These are phyloP conservation scores for Amyelois transitella DNA, from an alignment of 1,140 invertebrate genomes.

Conservation along the genomic window DNA sequence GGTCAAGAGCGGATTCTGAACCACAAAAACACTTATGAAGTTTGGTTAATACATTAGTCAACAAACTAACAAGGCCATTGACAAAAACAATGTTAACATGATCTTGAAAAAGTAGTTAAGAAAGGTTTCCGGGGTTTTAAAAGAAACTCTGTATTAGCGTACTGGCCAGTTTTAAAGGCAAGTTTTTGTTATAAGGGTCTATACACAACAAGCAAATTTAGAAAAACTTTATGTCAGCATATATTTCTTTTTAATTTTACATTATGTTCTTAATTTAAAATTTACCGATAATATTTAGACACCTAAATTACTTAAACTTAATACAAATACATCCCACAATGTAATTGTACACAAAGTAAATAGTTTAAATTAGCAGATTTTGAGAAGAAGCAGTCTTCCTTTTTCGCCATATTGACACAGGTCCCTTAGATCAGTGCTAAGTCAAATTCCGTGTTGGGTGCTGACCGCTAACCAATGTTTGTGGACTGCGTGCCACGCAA, in stretches of 20 bases:
- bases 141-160: too few relatives aligned
- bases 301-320: too few relatives aligned
- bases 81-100: not conserved
- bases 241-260: too few relatives aligned
- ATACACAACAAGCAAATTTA: too few relatives aligned
- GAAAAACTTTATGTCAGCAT: too few relatives aligned
- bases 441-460: not conserved
- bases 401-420: not conserved
- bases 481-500: not conserved
- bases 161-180: too few relatives aligned
- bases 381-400: too few relatives aligned
- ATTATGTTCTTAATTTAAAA: not conserved
- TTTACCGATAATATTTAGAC: not conserved
- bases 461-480: not conserved
- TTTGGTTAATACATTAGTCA: constrained; percentile 6
- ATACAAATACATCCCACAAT: too few relatives aligned
- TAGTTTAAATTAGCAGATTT: too few relatives aligned
- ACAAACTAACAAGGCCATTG: not conserved
- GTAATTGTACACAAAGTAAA: too few relatives aligned
- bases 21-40: constrained; percentile 6
- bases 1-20: constrained; percentile 19
- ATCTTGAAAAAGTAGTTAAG: not conserved
- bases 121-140: too few relatives aligned
- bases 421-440: not conserved
- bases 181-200: too few relatives aligned